Evolutionary conservation across 2,113 vertebrate species (phyloP).

Genomic region (Cheirogaleus medius): DNA sequence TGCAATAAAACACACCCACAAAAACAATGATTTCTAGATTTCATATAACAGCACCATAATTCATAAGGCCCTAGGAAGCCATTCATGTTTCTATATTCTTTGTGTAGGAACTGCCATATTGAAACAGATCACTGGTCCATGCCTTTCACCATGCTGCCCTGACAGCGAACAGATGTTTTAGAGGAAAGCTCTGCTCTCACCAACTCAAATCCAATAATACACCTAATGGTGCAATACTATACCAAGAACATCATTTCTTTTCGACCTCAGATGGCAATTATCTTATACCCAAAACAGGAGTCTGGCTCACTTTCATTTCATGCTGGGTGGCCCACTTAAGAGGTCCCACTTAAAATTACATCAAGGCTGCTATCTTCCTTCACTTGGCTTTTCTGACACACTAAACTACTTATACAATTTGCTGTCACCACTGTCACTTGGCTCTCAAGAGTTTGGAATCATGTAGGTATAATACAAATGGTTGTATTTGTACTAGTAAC

Average conservation of each 20-base stretch:
- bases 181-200: conserved; percentile 43
- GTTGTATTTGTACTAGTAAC: background rate
- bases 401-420: background rate
- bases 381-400: conserved; percentile 50
- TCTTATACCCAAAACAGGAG: conserved; percentile 51
- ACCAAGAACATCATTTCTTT: conserved; percentile 58
- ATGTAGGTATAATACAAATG: background rate
- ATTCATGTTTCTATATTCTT: background rate
- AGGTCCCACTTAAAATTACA: conserved; percentile 52
- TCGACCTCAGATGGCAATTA: conserved; percentile 62
- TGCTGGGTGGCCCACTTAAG: conserved; percentile 59
- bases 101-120: background rate
- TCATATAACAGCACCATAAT: background rate
- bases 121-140: conserved; percentile 52
- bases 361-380: conserved; percentile 41
- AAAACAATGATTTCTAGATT: conserved; percentile 22
- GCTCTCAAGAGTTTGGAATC: background rate
- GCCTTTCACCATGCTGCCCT: conserved; percentile 17
- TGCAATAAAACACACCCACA: background rate
- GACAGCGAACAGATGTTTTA: conserved; percentile 60
- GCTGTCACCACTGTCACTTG: background rate
- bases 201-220: conserved; percentile 62
- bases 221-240: conserved; percentile 63
- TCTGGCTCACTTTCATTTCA: conserved; percentile 57
- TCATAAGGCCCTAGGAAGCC: background rate